These are phyloP conservation scores for Musca domestica DNA, from an alignment of 1,140 invertebrate genomes.

Conservation along the genomic window DNA sequence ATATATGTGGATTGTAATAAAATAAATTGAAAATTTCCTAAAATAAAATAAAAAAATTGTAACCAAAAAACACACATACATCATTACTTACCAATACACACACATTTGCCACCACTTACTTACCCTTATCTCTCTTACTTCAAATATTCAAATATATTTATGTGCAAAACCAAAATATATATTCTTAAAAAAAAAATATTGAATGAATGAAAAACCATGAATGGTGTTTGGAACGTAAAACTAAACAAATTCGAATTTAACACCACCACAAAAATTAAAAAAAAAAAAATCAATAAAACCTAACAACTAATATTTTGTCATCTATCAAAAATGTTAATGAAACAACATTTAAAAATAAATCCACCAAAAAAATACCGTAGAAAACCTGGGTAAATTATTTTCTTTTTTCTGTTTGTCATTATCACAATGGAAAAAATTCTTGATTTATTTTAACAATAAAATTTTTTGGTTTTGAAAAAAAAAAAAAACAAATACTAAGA, in stretches of 20 bases:
- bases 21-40: too few relatives aligned
- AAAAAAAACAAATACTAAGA: neutral
- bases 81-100: too few relatives aligned
- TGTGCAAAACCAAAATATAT: too few relatives aligned
- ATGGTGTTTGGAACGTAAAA: slow-evolving; percentile 7
- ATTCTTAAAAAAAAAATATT: neutral
- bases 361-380: slow-evolving; percentile 29
- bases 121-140: too few relatives aligned
- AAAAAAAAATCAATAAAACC: slow-evolving; percentile 14
- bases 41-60: too few relatives aligned
- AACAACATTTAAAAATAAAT: slow-evolving; percentile 16
- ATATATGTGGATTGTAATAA: too few relatives aligned
- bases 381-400: slow-evolving; percentile 32
- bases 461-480: slow-evolving; percentile 2
- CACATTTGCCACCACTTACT: too few relatives aligned
- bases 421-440: neutral
- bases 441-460: neutral
- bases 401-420: neutral
- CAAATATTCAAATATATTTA: too few relatives aligned
- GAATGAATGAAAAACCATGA: slow-evolving; percentile 20
- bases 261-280: neutral
- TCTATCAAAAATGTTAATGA: slow-evolving; percentile 23
- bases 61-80: too few relatives aligned
- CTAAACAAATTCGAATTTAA: too few relatives aligned
- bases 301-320: slow-evolving; percentile 7